These are phyloP conservation scores for Zygaena filipendulae DNA, from an alignment of 2,888 invertebrate genomes.

Conservation along the genomic window DNA sequence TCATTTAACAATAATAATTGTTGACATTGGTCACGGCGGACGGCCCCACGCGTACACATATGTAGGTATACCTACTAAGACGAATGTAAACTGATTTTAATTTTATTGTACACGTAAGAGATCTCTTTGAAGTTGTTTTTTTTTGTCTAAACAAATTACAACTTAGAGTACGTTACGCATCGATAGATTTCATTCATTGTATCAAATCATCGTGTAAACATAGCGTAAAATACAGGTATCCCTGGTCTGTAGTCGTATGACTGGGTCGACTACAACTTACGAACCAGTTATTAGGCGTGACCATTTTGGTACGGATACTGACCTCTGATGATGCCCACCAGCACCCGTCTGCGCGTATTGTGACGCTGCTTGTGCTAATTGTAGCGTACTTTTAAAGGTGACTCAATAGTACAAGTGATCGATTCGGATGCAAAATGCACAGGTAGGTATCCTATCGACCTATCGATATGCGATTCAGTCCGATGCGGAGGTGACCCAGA, in stretches of 20 bases:
- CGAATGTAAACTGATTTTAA: no score
- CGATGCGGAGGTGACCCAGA: background rate
- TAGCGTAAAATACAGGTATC: slow-evolving; percentile 61
- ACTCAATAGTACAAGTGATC: slow-evolving; percentile 50
- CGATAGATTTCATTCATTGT: slow-evolving; percentile 40
- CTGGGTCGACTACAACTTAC: slow-evolving; percentile 60
- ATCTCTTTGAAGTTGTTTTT: no score
- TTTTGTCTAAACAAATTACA: no score
- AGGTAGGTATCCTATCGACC: slow-evolving; percentile 1
- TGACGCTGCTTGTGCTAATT: slow-evolving; percentile 57
- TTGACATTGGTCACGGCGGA: no score
- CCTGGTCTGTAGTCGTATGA: slow-evolving; percentile 58
- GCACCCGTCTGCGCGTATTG: slow-evolving; percentile 44
- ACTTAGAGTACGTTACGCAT: slow-evolving; percentile 16
- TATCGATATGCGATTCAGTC: background rate
- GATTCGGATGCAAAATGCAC: slow-evolving; percentile 26
- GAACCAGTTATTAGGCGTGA: slow-evolving; percentile 70
- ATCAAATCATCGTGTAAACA: slow-evolving; percentile 54
- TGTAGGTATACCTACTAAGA: no score
- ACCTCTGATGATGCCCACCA: slow-evolving; percentile 60
- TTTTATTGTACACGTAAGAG: no score
- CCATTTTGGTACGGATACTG: slow-evolving; percentile 68
- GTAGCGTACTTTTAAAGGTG: slow-evolving; percentile 49
- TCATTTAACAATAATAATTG: no score
- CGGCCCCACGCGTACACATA: no score